A percentile compares a stretch with the other conserved stretches of the same genome.
Conservation (phyloP, 1,140 invertebrate species). For the Himalopsyche phryganea region DNA sequence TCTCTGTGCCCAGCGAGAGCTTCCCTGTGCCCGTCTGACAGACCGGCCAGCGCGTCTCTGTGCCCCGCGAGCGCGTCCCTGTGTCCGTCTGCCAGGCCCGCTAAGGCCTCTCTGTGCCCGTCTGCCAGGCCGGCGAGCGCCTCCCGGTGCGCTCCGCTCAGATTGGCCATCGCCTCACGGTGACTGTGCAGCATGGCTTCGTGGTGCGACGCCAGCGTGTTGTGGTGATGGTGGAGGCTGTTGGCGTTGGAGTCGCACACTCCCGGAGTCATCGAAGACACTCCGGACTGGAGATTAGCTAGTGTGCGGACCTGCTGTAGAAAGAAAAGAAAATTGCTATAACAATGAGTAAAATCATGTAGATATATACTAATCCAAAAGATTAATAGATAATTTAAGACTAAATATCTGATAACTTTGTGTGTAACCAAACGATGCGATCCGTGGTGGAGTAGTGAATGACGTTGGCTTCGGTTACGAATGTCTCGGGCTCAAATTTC, state of each 20-base stretch:
- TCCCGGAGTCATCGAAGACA: conserved; percentile 21
- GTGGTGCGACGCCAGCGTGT: conserved; percentile 19
- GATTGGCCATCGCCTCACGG: conserved; percentile 24
- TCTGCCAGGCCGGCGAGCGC: conserved; percentile 23
- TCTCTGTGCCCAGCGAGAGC: conserved; percentile 21
- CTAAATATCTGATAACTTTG: too few species aligned
- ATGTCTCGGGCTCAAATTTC: too few species aligned
- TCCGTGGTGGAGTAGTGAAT: too few species aligned
- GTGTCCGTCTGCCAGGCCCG: conserved; percentile 21
- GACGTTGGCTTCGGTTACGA: too few species aligned
- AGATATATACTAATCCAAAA: too few species aligned
- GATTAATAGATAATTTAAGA: too few species aligned
- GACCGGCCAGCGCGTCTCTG: conserved; percentile 24
- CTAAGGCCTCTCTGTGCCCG: conserved; percentile 18
- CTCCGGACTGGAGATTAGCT: conserved; percentile 27
- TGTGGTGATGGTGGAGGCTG: conserved; percentile 28
- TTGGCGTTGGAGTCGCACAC: conserved; percentile 30
- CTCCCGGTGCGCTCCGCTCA: conserved; percentile 22
- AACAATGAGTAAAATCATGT: too few species aligned
- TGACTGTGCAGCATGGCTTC: conserved; percentile 28
- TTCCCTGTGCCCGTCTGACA: conserved; percentile 12
- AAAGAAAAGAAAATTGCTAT: background rate
- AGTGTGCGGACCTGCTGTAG: conserved; percentile 29
- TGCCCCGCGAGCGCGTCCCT: conserved; percentile 17
- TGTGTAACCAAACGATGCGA: too few species aligned